These are phyloP conservation scores for Trachemys scripta DNA, from an alignment of 2,113 vertebrate species.

Conservation along the genomic window DNA sequence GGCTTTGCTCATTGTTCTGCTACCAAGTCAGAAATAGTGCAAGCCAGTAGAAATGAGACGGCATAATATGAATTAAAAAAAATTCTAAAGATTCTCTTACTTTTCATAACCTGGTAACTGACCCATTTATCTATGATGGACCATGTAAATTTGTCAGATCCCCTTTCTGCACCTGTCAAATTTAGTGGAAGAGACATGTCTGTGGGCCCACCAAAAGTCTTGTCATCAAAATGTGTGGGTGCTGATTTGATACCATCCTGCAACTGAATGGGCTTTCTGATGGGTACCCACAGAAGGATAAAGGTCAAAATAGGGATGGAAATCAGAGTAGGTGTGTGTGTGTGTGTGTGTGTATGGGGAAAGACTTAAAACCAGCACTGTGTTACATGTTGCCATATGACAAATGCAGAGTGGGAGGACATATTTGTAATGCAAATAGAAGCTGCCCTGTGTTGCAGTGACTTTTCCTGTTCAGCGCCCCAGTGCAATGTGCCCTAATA, in stretches of 20 bases:
- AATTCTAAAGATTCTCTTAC: not conserved
- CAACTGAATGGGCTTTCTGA: not conserved
- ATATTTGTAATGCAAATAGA: slow-evolving; percentile 60
- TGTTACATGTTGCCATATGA: slow-evolving; percentile 70
- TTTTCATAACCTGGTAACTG: not conserved
- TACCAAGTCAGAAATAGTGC: not conserved
- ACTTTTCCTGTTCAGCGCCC: slow-evolving; percentile 38
- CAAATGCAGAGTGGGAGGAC: slow-evolving; percentile 68
- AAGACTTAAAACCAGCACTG: slow-evolving; percentile 64
- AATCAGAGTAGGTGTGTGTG: slow-evolving; percentile 48
- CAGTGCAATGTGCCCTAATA: slow-evolving; percentile 27
- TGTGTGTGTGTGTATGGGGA: not conserved
- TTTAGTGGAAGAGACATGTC: not conserved
- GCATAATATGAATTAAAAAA: not conserved
- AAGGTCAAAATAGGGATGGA: slow-evolving; percentile 64
- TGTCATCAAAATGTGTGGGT: not conserved
- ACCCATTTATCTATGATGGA: not conserved
- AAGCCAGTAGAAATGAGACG: not conserved
- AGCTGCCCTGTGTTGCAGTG: slow-evolving; percentile 48
- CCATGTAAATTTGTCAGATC: not conserved
- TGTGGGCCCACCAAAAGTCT: not conserved
- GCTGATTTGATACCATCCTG: not conserved
- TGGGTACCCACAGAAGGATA: slow-evolving; percentile 21
- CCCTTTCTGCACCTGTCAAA: not conserved
- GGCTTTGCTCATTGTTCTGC: no score